phyloP scores from a whole-genome alignment of 2,888 invertebrate species.

The Polietes domitor region DNA sequence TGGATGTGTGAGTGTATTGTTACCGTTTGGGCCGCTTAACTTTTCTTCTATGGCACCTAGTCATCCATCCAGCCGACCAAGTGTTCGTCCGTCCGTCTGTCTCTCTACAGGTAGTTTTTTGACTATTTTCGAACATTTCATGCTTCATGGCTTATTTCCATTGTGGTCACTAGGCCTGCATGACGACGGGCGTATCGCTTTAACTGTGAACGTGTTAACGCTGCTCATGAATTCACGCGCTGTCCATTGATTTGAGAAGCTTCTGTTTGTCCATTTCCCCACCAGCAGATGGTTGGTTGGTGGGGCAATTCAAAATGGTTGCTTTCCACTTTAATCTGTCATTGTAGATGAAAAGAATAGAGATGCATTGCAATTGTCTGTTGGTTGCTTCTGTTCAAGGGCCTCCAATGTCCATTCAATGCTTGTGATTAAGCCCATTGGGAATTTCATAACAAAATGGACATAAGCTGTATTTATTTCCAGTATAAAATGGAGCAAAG shows the following conservation, averaged over 20 bases:
- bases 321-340: neutral
- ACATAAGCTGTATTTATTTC: too few relatives aligned
- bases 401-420: too few relatives aligned
- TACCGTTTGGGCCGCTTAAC: neutral
- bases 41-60: neutral
- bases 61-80: neutral
- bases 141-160: conserved; percentile 45
- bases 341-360: neutral
- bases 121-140: conserved; percentile 35
- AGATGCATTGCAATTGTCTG: neutral
- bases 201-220: conserved; percentile 42
- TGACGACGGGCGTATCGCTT: neutral
- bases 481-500: too few relatives aligned
- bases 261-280: conserved; percentile 47
- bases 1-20: conserved; percentile 22
- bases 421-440: too few relatives aligned
- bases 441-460: too few relatives aligned
- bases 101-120: conserved; percentile 41
- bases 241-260: conserved; percentile 54
- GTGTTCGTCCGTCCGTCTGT: neutral
- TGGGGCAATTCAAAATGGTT: conserved; percentile 21
- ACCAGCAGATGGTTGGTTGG: neutral
- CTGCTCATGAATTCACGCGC: conserved; percentile 35
- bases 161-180: neutral
- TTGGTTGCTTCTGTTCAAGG: neutral